phyloP scores from a whole-genome alignment of 1,140 invertebrate species.

The Campoletis sonorensis region DNA sequence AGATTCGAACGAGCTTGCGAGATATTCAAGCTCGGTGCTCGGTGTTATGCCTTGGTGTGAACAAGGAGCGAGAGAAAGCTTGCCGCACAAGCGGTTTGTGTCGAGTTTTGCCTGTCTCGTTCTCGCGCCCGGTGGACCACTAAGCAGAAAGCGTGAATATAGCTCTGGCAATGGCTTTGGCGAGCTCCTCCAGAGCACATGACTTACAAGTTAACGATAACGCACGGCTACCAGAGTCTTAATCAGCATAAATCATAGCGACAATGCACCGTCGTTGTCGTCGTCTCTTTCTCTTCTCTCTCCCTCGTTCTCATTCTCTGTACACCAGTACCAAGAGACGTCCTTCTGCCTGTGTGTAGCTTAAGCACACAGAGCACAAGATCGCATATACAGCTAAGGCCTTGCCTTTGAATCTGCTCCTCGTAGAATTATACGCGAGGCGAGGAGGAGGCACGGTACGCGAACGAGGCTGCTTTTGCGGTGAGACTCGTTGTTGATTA shows the following conservation, averaged over 20 bases:
- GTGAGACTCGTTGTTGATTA: constrained; percentile 1
- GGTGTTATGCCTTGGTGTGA: constrained; percentile 12
- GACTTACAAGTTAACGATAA: constrained; percentile 71
- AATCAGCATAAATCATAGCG: constrained; percentile 76
- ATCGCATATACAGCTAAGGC: constrained; percentile 24
- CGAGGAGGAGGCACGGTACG: constrained; percentile 13
- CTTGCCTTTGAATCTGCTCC: constrained; percentile 51
- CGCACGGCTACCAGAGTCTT: constrained; percentile 72
- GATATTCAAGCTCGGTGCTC: constrained; percentile 47
- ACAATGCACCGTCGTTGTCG: constrained; percentile 57
- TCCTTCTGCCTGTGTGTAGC: neutral
- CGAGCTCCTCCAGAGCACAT: constrained; percentile 53
- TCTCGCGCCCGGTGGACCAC: constrained; percentile 33
- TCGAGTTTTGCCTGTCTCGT: constrained; percentile 37
- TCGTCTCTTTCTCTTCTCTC: constrained; percentile 45
- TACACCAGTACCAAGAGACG: constrained; percentile 23
- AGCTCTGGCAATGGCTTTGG: constrained; percentile 21
- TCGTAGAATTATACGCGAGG: constrained; percentile 50
- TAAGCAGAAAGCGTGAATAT: constrained; percentile 30
- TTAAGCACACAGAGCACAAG: constrained; percentile 1
- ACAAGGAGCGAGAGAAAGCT: constrained; percentile 23
- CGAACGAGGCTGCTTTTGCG: neutral
- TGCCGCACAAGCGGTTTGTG: constrained; percentile 46
- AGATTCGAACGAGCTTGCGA: neutral
- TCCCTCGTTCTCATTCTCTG: neutral